Base-by-base conservation (phyloP, 2,113 vertebrate species). In the Brachyhypopomus gauderio region DNA sequence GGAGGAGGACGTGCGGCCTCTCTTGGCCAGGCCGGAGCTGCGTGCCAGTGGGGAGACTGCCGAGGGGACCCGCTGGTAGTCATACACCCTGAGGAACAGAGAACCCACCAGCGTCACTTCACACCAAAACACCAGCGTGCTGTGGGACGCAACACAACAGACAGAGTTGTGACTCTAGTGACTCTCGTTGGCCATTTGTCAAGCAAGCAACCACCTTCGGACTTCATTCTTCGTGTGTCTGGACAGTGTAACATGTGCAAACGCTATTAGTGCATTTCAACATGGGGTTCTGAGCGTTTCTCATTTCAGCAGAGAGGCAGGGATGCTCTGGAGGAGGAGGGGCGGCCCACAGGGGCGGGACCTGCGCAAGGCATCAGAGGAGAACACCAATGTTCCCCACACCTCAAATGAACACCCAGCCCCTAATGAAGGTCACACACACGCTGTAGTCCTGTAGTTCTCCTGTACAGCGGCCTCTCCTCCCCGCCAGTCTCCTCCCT, bases 51-150 rank as follows among this genome's bases (percentile, higher is more conserved):
- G 89, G 55, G 92, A 90, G 83, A 92, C 38, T 22, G 91, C 90
- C 0, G 91, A 91, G 5, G 93, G 93, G 62, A 94, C 93, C 45
- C 91, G 93, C 88, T 94, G 93, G 88, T 93, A 93, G 88, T 94
- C 93, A 56, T 92, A 93, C 23, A 91, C 88, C 89, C 93, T 94
- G 79, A 38, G 79, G 85, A 85, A 70, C 38, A 82, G 12, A 59
- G 36, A 1, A 11, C 56, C 75, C 12, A n/a, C 20, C 71, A 17
- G 36, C 22, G 22, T 45, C 38, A 74, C 1, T 19, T 19, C 9
- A 59, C 22, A 66, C 17, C 3, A 59, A 9, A 9, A 30, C 45
- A 22, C 38, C 38, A 38, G 38, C 3, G 38, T 4, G 7, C 3
- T 3, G 3, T 38, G 38, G 38, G 38, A 38, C 7, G 38, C 38